Conservation (phyloP, 2,888 invertebrate species). For the Scaptomyza polygonia region DNA sequence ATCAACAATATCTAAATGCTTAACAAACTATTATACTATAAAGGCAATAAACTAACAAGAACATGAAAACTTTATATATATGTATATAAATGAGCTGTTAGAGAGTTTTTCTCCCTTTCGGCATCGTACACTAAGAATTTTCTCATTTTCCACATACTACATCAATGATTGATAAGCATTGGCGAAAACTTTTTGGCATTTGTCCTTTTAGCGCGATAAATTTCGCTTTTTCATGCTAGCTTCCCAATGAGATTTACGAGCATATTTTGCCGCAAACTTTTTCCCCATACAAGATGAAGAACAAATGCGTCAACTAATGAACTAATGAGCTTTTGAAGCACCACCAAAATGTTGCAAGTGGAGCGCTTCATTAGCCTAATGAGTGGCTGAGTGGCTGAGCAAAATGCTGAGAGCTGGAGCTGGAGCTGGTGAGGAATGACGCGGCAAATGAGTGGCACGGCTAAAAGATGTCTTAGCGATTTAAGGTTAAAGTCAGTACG, state of each 20-base stretch:
- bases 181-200: slow-evolving; percentile 68
- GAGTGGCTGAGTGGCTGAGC: slow-evolving; percentile 41
- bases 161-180: slow-evolving; percentile 74
- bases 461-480: slow-evolving; percentile 47
- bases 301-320: slow-evolving; percentile 63
- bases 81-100: slow-evolving; percentile 19
- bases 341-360: slow-evolving; percentile 23
- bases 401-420: not conserved
- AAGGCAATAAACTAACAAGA: slow-evolving; percentile 13
- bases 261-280: slow-evolving; percentile 72
- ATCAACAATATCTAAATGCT: not conserved
- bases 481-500: slow-evolving; percentile 68
- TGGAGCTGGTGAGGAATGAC: slow-evolving; percentile 44
- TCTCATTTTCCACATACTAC: slow-evolving; percentile 27
- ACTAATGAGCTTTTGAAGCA: slow-evolving; percentile 66
- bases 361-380: slow-evolving; percentile 72
- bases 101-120: slow-evolving; percentile 12
- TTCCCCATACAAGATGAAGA: slow-evolving; percentile 18
- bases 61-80: slow-evolving; percentile 24
- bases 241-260: slow-evolving; percentile 68
- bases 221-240: slow-evolving; percentile 60
- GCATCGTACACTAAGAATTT: slow-evolving; percentile 1
- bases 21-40: slow-evolving; percentile 3
- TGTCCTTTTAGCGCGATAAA: slow-evolving; percentile 72
- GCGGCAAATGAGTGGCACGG: slow-evolving; percentile 43